phyloP scores from a whole-genome alignment of 2,888 invertebrate genomes.

The Stegophylla sp. region DNA sequence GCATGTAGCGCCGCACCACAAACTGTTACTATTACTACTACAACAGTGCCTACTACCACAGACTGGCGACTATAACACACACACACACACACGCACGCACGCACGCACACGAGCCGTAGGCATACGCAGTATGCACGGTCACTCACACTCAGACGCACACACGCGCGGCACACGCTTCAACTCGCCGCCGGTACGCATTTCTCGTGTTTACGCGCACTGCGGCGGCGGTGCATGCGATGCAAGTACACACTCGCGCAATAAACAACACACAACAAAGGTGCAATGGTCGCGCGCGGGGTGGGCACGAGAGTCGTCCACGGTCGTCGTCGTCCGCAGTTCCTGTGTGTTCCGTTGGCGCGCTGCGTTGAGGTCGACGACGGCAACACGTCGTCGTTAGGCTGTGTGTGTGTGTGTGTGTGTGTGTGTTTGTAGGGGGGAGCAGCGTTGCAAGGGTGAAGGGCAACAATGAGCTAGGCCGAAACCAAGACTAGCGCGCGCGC shows the following conservation, averaged over 20 bases:
- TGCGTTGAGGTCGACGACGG: background rate
- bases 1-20: background rate
- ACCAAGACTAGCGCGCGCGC: conserved; percentile 12
- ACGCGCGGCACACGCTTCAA: background rate
- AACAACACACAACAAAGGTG: conserved; percentile 43
- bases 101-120: background rate
- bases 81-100: background rate
- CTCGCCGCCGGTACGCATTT: conserved; percentile 33
- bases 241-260: background rate
- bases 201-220: conserved; percentile 42
- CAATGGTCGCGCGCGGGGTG: conserved; percentile 14
- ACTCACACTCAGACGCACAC: background rate
- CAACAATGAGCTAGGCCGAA: conserved; percentile 41
- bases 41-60: too few species aligned
- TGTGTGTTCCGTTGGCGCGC: conserved; percentile 32
- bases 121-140: conserved; percentile 16
- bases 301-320: conserved; percentile 29
- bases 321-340: conserved; percentile 22
- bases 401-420: too few species aligned
- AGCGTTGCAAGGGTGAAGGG: conserved; percentile 45
- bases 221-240: conserved; percentile 35
- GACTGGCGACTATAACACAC: background rate
- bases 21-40: too few species aligned
- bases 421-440: background rate
- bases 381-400: background rate